These are phyloP conservation scores for Apeltes quadracus DNA, from an alignment of 2,113 vertebrate genomes.

Conservation along the genomic window DNA sequence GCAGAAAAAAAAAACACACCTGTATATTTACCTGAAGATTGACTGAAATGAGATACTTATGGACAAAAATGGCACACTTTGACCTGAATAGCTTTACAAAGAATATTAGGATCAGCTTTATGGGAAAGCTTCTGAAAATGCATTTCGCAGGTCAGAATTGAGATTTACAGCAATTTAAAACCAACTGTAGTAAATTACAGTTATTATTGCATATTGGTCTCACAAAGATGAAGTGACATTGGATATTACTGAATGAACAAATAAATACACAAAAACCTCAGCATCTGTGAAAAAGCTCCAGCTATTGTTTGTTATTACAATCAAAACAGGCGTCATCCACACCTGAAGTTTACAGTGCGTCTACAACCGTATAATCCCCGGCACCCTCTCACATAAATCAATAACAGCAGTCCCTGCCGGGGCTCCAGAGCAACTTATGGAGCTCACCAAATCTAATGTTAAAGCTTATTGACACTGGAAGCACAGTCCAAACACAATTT, in stretches of 20 bases:
- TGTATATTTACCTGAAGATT: neutral
- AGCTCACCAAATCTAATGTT: constrained; percentile 45
- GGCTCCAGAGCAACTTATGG: constrained; percentile 24
- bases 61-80: neutral
- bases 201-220: neutral
- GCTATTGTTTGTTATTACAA: constrained; percentile 7
- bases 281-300: neutral
- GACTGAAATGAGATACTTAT: neutral
- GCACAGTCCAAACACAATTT: constrained; percentile 10
- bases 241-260: neutral
- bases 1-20: neutral
- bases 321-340: constrained; percentile 3
- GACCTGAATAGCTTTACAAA: constrained; percentile 7
- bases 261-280: neutral
- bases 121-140: neutral
- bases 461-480: constrained; percentile 40
- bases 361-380: constrained; percentile 20
- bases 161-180: neutral
- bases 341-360: constrained; percentile 8
- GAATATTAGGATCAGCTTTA: constrained; percentile 2
- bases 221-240: neutral
- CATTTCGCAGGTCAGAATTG: neutral
- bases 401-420: constrained; percentile 24
- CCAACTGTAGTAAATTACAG: neutral
- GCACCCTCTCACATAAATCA: constrained; percentile 47